phyloP scores from a whole-genome alignment of 1,140 invertebrate species.

The Nebria ingens region DNA sequence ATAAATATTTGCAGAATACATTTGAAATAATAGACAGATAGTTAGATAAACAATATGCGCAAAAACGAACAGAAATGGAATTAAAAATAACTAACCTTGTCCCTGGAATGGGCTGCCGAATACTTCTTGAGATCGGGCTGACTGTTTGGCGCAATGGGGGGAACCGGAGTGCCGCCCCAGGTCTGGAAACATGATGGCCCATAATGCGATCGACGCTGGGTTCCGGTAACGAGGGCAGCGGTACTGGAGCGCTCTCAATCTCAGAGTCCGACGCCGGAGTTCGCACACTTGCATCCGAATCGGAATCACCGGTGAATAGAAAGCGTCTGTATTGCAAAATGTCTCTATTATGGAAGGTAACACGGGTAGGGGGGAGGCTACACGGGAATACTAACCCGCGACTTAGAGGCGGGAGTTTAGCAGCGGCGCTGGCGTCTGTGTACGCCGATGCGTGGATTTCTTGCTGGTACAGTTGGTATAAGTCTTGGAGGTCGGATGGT shows the following conservation, averaged over 20 bases:
- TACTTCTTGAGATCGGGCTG: background rate
- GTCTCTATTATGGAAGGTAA: background rate
- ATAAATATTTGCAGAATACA: too few relatives aligned
- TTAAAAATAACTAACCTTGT: background rate
- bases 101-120: background rate
- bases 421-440: conserved; percentile 42
- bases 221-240: conserved; percentile 20
- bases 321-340: background rate
- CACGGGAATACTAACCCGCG: conserved; percentile 32
- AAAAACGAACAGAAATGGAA: too few relatives aligned
- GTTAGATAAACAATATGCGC: too few relatives aligned
- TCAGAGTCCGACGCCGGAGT: background rate
- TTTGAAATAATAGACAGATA: too few relatives aligned
- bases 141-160: conserved; percentile 28
- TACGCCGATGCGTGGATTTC: conserved; percentile 69
- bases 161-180: conserved; percentile 24
- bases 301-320: background rate
- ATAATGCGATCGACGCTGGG: conserved; percentile 29
- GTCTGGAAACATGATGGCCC: conserved; percentile 29
- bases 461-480: conserved; percentile 78
- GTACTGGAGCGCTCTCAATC: background rate
- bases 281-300: background rate
- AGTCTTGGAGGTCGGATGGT: conserved; percentile 67
- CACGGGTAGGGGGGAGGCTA: background rate
- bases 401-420: conserved; percentile 37